Percentiles rank a stretch among this genome's conserved stretches.
These are phyloP conservation scores for Laterallus jamaicensis DNA, from an alignment of 2,113 vertebrate genomes.

Conservation along the genomic window DNA sequence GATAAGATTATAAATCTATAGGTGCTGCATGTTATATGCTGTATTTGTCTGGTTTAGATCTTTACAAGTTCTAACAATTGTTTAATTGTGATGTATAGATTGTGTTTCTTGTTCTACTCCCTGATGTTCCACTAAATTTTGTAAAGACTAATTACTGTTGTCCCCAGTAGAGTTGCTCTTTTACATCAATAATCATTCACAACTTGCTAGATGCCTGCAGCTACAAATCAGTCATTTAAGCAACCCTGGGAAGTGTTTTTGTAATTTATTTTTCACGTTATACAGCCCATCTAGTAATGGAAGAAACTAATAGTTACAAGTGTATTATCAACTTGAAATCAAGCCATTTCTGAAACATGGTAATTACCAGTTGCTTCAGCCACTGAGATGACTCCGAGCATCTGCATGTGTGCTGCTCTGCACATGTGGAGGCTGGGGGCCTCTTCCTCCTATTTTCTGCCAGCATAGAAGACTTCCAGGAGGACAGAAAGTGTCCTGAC, in stretches of 20 bases:
- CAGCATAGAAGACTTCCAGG: not conserved
- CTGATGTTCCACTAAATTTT: slow-evolving; percentile 8
- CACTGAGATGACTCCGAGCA: not conserved
- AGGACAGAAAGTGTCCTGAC: not conserved
- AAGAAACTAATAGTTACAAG: not conserved
- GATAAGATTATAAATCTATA: not conserved
- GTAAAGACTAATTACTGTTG: slow-evolving; percentile 9
- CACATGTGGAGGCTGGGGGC: too few species aligned
- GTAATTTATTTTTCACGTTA: slow-evolving; percentile 34
- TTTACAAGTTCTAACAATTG: not conserved
- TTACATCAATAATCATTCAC: slow-evolving; percentile 37
- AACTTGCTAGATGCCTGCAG: slow-evolving; percentile 43
- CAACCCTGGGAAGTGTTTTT: slow-evolving; percentile 13
- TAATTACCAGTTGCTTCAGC: not conserved
- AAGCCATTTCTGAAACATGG: not conserved
- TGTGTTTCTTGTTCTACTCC: not conserved
- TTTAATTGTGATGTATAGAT: not conserved
- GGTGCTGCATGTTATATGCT: not conserved
- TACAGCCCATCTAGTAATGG: slow-evolving; percentile 21
- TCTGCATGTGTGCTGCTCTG: not conserved
- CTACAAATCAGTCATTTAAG: slow-evolving; percentile 39
- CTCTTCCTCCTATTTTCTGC: not conserved
- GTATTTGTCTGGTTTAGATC: not conserved
- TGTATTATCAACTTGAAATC: slow-evolving; percentile 10
- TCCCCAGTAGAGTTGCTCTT: not conserved